A percentile compares a stretch with the other conserved stretches of the same genome.
These are phyloP conservation scores for Eurytoma adleriae DNA, from an alignment of 2,888 invertebrate species.

Conservation along the genomic window DNA sequence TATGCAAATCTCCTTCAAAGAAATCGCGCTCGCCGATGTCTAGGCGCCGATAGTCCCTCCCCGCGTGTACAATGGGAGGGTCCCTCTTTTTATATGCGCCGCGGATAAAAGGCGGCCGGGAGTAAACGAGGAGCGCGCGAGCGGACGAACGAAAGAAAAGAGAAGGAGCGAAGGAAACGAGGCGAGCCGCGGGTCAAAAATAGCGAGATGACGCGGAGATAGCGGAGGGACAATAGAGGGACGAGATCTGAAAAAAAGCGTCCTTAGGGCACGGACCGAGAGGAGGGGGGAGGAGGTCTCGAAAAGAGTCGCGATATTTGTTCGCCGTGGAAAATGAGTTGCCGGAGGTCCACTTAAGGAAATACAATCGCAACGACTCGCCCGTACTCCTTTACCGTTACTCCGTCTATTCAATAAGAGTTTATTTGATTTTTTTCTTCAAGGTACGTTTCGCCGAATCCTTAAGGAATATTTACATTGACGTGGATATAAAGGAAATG, in stretches of 20 bases:
- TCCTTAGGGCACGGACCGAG: background rate
- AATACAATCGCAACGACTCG: conserved; percentile 31
- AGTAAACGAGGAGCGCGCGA: conserved; percentile 33
- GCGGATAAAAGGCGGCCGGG: conserved; percentile 19
- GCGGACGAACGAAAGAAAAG: conserved; percentile 14
- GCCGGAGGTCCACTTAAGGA: conserved; percentile 41
- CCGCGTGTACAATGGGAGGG: conserved; percentile 12
- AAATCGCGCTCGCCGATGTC: conserved; percentile 70
- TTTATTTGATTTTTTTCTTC: conserved; percentile 21
- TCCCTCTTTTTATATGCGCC: background rate
- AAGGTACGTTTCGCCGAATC: too few relatives aligned
- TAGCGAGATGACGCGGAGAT: conserved; percentile 42
- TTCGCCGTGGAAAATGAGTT: conserved; percentile 45
- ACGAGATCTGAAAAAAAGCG: conserved; percentile 21
- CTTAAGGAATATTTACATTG: too few relatives aligned
- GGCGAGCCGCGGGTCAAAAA: conserved; percentile 1
- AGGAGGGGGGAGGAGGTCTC: background rate
- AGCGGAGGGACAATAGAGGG: conserved; percentile 35
- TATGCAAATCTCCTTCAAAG: conserved; percentile 73
- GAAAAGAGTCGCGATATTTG: conserved; percentile 46
- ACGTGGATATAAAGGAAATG: too few relatives aligned
- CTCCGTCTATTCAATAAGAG: conserved; percentile 15
- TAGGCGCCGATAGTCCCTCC: conserved; percentile 68
- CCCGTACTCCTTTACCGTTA: background rate
- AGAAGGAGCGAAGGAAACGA: conserved; percentile 22